phyloP scores from a whole-genome alignment of 2,113 vertebrate genomes.

The Pollimyrus isidori region DNA sequence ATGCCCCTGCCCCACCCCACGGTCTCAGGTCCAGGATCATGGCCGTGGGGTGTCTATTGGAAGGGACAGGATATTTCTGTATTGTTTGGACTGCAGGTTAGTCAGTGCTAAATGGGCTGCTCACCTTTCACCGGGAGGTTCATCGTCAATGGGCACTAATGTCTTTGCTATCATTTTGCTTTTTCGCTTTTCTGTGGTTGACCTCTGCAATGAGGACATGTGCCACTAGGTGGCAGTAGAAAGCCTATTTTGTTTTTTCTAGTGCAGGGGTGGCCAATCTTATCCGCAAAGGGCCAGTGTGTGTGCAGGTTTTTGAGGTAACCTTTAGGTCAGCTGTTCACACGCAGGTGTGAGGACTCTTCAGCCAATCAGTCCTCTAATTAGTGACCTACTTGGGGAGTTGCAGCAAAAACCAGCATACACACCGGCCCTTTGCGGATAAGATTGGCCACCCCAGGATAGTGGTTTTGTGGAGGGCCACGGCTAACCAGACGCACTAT shows the following conservation, averaged over 20 bases:
- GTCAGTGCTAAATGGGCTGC: not conserved
- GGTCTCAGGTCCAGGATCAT: not conserved
- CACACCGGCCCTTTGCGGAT: too few species aligned
- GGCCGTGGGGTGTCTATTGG: not conserved
- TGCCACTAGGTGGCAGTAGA: conserved; percentile 10
- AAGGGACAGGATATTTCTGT: not conserved
- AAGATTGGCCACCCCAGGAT: too few species aligned
- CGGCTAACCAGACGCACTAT: not conserved
- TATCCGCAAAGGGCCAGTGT: too few species aligned
- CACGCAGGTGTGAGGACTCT: too few species aligned
- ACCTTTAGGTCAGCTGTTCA: too few species aligned
- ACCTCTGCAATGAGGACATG: not conserved
- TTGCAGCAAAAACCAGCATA: too few species aligned
- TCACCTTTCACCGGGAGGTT: not conserved
- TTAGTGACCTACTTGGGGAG: too few species aligned
- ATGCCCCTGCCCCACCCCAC: not conserved
- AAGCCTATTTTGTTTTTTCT: not conserved
- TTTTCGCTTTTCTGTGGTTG: not conserved
- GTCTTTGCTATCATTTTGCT: not conserved
- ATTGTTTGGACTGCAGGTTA: not conserved
- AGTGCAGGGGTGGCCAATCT: too few species aligned
- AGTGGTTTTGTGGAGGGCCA: not conserved
- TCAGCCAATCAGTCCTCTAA: too few species aligned
- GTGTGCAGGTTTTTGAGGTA: too few species aligned
- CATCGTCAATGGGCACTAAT: not conserved